A percentile compares a stretch with the other conserved stretches of the same genome.
Evolutionary conservation across 2,113 vertebrate genomes (phyloP).

Genomic region (Hippocampus guttulatus): DNA sequence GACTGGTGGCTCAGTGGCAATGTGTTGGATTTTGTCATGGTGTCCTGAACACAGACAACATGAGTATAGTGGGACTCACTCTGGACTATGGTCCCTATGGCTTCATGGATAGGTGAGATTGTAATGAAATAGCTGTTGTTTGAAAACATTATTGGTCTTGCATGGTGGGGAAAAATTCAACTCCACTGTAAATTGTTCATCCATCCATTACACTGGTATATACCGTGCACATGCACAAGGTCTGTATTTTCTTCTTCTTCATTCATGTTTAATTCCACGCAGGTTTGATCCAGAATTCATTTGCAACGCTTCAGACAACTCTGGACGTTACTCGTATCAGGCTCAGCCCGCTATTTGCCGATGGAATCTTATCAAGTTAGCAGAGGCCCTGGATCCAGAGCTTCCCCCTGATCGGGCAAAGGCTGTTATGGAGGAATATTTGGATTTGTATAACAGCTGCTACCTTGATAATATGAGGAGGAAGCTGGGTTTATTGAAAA

Average conservation of each 20-base stretch:
- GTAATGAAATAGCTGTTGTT: background rate
- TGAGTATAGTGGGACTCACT: slow-evolving; percentile 93
- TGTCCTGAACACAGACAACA: slow-evolving; percentile 96
- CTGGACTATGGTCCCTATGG: slow-evolving; percentile 96
- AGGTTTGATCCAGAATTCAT: slow-evolving; percentile 94
- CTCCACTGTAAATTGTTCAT: no score
- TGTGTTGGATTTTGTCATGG: slow-evolving; percentile 97
- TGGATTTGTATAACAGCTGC: slow-evolving; percentile 79
- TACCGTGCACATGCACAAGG: background rate
- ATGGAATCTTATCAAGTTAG: slow-evolving; percentile 91
- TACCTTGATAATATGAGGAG: slow-evolving; percentile 88
- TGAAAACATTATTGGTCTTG: background rate
- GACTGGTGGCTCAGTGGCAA: slow-evolving; percentile 91
- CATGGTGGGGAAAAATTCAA: no score
- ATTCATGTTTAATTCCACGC: background rate
- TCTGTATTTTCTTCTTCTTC: background rate
- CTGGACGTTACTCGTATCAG: slow-evolving; percentile 87
- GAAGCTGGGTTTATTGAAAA: slow-evolving; percentile 84
- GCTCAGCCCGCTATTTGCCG: slow-evolving; percentile 89
- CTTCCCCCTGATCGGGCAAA: slow-evolving; percentile 75
- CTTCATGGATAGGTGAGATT: slow-evolving; percentile 89
- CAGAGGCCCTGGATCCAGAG: slow-evolving; percentile 86
- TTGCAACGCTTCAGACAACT: slow-evolving; percentile 89
- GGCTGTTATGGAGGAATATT: slow-evolving; percentile 79
- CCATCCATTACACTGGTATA: background rate